phyloP scores from a whole-genome alignment of 2,113 vertebrate species.

The Urocynchramus pylzowi region DNA sequence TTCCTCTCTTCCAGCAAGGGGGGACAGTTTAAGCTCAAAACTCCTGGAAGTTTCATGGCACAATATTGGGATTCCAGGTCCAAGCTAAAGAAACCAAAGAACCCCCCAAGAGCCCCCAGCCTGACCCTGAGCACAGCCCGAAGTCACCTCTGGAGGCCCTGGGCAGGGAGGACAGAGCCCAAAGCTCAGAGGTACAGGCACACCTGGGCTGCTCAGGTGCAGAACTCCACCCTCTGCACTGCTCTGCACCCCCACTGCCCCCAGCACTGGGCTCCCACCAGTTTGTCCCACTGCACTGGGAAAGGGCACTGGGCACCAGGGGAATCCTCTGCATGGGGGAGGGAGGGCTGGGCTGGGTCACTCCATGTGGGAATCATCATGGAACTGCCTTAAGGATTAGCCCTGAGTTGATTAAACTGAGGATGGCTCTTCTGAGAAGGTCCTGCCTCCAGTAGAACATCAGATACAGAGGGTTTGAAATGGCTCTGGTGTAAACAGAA shows the following conservation, averaged over 20 bases:
- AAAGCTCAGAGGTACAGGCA: constrained; percentile 76
- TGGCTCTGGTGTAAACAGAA: not conserved
- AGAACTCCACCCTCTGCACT: not conserved
- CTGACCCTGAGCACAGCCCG: constrained; percentile 68
- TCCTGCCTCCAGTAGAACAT: not conserved
- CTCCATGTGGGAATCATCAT: fast-evolving
- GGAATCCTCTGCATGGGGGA: not conserved
- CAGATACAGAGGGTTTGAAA: not conserved
- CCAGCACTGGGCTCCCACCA: not conserved
- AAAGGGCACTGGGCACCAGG: not conserved
- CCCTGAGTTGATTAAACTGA: no score
- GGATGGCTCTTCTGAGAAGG: not conserved
- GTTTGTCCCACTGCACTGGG: not conserved
- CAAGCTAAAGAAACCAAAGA: constrained; percentile 80
- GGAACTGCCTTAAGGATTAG: fast-evolving
- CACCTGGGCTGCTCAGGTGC: not conserved
- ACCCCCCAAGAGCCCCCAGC: constrained; percentile 69
- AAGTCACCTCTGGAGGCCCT: constrained; percentile 74
- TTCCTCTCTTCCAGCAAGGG: not conserved
- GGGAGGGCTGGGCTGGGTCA: not conserved
- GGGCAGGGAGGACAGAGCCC: constrained; percentile 77
- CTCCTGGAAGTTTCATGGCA: not conserved
- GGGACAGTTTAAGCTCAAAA: not conserved
- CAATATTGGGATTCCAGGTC: constrained; percentile 68
- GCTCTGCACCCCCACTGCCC: no score